A percentile compares a stretch with the other conserved stretches of the same genome.
These are phyloP conservation scores for Leptatherina wallacei DNA, from an alignment of 2,797 vertebrate species.

Conservation along the genomic window DNA sequence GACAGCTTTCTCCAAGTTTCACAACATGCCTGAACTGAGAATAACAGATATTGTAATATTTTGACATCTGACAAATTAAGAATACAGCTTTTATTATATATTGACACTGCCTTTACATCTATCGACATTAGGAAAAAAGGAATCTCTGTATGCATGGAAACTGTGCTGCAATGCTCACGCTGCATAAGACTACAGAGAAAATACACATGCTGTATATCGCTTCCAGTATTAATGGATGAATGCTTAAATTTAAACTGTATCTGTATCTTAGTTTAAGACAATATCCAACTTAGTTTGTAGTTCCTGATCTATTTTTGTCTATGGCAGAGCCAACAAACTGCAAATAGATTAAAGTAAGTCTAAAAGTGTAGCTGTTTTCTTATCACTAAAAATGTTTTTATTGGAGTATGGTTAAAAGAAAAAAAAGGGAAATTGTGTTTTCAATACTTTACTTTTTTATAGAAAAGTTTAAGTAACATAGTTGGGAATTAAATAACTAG, in stretches of 20 bases:
- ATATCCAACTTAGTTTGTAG: neutral
- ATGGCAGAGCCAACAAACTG: too few species aligned
- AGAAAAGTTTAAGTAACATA: too few species aligned
- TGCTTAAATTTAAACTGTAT: neutral
- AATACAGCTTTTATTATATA: neutral
- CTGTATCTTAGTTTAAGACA: neutral
- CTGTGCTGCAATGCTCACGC: neutral
- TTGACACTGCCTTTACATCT: neutral
- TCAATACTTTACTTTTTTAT: too few species aligned
- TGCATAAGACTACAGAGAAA: too few species aligned
- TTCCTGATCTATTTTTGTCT: neutral
- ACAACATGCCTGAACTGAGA: neutral
- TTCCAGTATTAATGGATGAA: neutral
- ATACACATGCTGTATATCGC: too few species aligned
- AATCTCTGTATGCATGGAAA: neutral
- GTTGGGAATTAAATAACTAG: neutral
- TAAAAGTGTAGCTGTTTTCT: too few species aligned
- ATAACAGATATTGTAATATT: neutral
- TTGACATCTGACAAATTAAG: neutral
- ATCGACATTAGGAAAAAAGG: neutral
- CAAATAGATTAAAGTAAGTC: too few species aligned
- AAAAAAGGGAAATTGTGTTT: too few species aligned
- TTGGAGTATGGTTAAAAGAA: too few species aligned
- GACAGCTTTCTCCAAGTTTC: too few species aligned
- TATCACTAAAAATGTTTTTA: too few species aligned